These are phyloP conservation scores for Odontomyia ornata DNA, from an alignment of 2,888 invertebrate species.

Conservation along the genomic window DNA sequence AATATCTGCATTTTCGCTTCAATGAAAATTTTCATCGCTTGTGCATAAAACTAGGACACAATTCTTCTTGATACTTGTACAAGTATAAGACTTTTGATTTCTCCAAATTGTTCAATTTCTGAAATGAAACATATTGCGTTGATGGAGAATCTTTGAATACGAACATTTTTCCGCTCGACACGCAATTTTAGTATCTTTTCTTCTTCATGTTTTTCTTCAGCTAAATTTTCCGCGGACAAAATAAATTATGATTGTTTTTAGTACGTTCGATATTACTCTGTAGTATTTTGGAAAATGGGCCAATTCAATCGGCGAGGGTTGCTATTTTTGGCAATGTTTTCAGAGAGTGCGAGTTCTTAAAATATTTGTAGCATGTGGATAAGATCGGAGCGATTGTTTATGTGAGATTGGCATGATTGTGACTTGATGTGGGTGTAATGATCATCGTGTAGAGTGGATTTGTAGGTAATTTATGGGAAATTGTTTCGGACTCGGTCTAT, in stretches of 20 bases:
- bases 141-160: neutral
- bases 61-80: no score
- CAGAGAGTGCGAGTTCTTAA: neutral
- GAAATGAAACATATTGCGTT: neutral
- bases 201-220: neutral
- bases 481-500: no score
- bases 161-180: constrained; percentile 1
- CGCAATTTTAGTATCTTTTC: neutral
- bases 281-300: constrained; percentile 13
- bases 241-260: constrained; percentile 7
- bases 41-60: no score
- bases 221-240: neutral
- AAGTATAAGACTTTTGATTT: no score
- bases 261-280: neutral
- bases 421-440: neutral
- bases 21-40: no score
- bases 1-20: no score
- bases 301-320: neutral
- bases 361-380: constrained; percentile 10
- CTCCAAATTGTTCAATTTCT: neutral
- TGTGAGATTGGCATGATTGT: neutral
- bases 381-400: neutral
- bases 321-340: constrained; percentile 13
- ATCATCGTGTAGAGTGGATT: neutral
- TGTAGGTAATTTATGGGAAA: no score